Evolutionary conservation across 2,113 vertebrate species (phyloP), one percentile per base, ranked within the genome.

Genomic region (Lonchura striata): DNA sequence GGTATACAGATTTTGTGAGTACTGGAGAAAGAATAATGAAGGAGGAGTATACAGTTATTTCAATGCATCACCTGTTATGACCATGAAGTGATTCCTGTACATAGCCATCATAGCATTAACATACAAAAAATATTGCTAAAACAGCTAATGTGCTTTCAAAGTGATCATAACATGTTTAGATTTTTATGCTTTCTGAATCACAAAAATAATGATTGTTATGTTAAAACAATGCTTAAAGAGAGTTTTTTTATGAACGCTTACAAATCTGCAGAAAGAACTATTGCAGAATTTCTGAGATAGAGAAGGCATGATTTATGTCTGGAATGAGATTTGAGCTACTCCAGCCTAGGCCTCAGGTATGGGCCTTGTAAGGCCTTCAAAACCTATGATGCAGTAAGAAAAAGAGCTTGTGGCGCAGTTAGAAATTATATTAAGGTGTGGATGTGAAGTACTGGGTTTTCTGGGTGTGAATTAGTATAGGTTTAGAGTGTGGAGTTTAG

Each of bases 241-340:
- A 85, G 57, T 18, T 91, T 69, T 69, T 82, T 83, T 25, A 44
- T 52, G 31, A 69, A 69, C 85, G 57, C 54, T 92, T 82, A 80
- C 60, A 74, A 86, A 93, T 56, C 31, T 82, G 17, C 35, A 76
- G 15, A 46, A 85, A 86, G 63, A 39, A 39, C 39, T 39, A 11
- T 39, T 39, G 39, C 39, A 39, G 39, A 39, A 39, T 39, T 39
- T 39, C 39, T 39, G 39, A 39, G 39, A 39, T 8, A 39, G 39
- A 8, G 39, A 39, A 11, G 39, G 39, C 39, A 39, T 39, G 39
- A 39, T 8, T 39, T 39, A 39, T 39, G 39, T 39, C 39, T 39
- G 39, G 39, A 39, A 39, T 39, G 39, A 39, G 39, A 39, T 39
- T 39, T 39, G 39, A 39, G 39, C 39, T 39, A 39, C 39, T 39